phyloP scores from a whole-genome alignment of 2,888 invertebrate species.

The Amphimallon solstitiale region DNA sequence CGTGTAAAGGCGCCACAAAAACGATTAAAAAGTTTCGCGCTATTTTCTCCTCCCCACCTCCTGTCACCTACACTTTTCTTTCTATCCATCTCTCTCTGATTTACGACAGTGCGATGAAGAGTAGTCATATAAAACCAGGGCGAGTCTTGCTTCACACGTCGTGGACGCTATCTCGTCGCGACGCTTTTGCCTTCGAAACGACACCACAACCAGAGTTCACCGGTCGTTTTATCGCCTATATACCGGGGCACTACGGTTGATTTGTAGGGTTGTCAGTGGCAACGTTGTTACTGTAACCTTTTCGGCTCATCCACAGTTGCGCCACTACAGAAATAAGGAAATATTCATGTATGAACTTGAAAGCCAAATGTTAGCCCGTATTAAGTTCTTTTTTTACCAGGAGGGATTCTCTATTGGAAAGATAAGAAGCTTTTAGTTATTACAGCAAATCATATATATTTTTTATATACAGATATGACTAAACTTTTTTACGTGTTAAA shows the following conservation, averaged over 20 bases:
- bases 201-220: slow-evolving; percentile 32
- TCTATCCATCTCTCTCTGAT: slow-evolving; percentile 45
- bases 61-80: background rate
- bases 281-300: slow-evolving; percentile 22
- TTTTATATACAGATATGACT: too few relatives aligned
- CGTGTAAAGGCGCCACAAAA: background rate
- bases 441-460: too few relatives aligned
- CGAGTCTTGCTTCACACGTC: slow-evolving; percentile 34
- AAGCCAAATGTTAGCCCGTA: too few relatives aligned
- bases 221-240: slow-evolving; percentile 34
- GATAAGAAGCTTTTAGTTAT: too few relatives aligned
- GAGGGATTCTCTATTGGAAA: too few relatives aligned
- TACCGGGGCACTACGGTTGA: slow-evolving; percentile 23
- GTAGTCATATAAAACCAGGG: slow-evolving; percentile 53
- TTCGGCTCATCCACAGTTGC: slow-evolving; percentile 15
- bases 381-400: too few relatives aligned
- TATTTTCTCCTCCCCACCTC: background rate
- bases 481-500: too few relatives aligned
- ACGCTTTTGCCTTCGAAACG: slow-evolving; percentile 34
- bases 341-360: too few relatives aligned
- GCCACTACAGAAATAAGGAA: background rate
- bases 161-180: slow-evolving; percentile 40
- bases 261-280: slow-evolving; percentile 32
- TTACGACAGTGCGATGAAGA: slow-evolving; percentile 55
- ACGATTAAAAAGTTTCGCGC: slow-evolving; percentile 19